Evolutionary conservation across 1,140 invertebrate species (phyloP).

Genomic region (Procambarus clarkii): DNA sequence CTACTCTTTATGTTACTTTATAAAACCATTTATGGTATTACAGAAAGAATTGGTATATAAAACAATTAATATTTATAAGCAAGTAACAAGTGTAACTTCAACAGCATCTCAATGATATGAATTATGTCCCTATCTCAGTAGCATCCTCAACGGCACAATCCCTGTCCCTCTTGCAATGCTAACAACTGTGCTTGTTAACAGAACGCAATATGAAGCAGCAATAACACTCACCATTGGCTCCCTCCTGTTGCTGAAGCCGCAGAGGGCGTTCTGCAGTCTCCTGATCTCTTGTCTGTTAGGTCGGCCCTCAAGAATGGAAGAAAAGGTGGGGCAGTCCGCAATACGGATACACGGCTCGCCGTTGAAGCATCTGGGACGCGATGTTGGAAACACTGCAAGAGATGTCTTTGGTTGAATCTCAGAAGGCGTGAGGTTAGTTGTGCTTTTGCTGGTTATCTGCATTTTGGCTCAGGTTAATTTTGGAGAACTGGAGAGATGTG

Average conservation of each 20-base stretch:
- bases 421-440: too few species aligned
- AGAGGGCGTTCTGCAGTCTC: not conserved
- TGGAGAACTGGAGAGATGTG: too few species aligned
- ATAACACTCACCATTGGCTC: conserved; percentile 21
- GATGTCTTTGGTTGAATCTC: not conserved
- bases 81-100: not conserved
- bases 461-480: too few species aligned
- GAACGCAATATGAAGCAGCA: not conserved
- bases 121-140: not conserved
- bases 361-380: not conserved
- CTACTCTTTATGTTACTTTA: too few species aligned
- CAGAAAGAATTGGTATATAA: not conserved
- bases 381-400: not conserved
- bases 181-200: too few species aligned
- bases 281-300: not conserved
- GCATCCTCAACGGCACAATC: too few species aligned
- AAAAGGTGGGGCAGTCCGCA: not conserved
- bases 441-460: too few species aligned
- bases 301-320: not conserved
- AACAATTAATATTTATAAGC: not conserved
- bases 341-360: conserved; percentile 6
- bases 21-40: too few species aligned
- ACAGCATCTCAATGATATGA: not conserved
- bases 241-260: conserved; percentile 9
- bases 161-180: too few species aligned